Base-by-base conservation (phyloP, 2,797 vertebrate species). In the Mastacembelus armatus region DNA sequence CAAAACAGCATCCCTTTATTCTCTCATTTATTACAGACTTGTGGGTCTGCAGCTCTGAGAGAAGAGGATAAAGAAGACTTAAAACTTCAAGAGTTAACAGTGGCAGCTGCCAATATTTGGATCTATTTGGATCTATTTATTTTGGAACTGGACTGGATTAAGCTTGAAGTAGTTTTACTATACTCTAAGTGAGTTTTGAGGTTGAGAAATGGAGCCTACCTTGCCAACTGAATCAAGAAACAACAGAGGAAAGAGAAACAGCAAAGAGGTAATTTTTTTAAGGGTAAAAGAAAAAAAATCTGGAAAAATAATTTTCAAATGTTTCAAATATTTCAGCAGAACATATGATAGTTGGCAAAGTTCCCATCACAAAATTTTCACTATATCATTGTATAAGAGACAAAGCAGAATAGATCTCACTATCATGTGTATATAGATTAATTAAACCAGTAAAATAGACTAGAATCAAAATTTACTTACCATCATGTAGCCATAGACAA, bases 11-110 rank as follows among this genome's bases (percentile, higher is more conserved):
- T 65, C 47, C 35, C 21, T 69, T 67, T 47, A 59, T 73, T 59
- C 50, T 54, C 40, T 48, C 52, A 52, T 52, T 81, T 55, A 67
- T 81, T 16, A 74, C 63, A 77, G 79, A 82, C 64, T 48, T 66
- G 52, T 70, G 71, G 60, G 44, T 78, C 39, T 19, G 24, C 27
- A 49, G 64, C 45, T 16, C 47, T 2, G 18, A 15, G 33, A 74
- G 24, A 55, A 4, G 50, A 76, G 36, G 57, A 71, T 38, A 60
- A 50, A 19, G 21, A 65, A 21, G 56, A 64, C 21, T 47, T 57
- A 4, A 11, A 59, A 55, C 21, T 65, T 2, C 10, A 30, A 61
- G 12, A 45, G 49, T 30, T 19, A 48, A 33, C 12, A 11, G 39
- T 30, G 16, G 18, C 12, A 33, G 47, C 35, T 30, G 43, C 40